phyloP scores from a whole-genome alignment of 2,888 invertebrate species.

The Andrena minutula region DNA sequence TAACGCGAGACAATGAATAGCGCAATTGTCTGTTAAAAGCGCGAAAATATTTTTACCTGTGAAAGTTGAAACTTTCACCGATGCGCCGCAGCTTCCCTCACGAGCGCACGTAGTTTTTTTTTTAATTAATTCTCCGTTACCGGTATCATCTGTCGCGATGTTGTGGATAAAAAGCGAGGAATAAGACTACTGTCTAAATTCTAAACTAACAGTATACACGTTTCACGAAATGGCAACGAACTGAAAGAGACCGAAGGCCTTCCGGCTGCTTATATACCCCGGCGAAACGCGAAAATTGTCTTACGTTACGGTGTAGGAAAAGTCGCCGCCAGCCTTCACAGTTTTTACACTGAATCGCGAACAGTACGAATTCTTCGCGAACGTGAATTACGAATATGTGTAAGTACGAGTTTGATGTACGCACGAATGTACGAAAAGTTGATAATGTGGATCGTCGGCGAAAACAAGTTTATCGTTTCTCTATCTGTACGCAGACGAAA shows the following conservation, averaged over 20 bases:
- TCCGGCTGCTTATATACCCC: conserved; percentile 61
- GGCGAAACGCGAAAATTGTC: conserved; percentile 42
- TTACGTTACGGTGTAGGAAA: conserved; percentile 52
- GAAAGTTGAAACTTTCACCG: conserved; percentile 56
- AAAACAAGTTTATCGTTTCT: conserved; percentile 44
- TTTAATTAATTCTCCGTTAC: not conserved
- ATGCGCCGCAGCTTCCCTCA: conserved; percentile 9
- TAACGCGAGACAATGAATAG: not conserved
- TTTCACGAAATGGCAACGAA: conserved; percentile 32
- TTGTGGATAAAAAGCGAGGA: not conserved
- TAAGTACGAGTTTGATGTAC: conserved; percentile 2
- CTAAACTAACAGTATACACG: conserved; percentile 3
- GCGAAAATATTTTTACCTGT: conserved; percentile 37
- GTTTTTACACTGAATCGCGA: conserved; percentile 60
- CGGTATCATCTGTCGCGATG: not conserved
- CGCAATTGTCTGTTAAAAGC: not conserved
- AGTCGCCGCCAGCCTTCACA: conserved; percentile 67
- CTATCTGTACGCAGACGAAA: not conserved
- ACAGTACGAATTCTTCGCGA: conserved; percentile 21
- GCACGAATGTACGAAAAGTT: not conserved
- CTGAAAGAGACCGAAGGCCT: conserved; percentile 59
- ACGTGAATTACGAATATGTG: not conserved
- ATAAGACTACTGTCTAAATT: conserved; percentile 8
- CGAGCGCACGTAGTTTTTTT: not conserved
- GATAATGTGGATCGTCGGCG: conserved; percentile 23